Percentiles rank a stretch among this genome's conserved stretches.
Conservation (phyloP, 1,140 invertebrate species). For the Cydia amplana region DNA sequence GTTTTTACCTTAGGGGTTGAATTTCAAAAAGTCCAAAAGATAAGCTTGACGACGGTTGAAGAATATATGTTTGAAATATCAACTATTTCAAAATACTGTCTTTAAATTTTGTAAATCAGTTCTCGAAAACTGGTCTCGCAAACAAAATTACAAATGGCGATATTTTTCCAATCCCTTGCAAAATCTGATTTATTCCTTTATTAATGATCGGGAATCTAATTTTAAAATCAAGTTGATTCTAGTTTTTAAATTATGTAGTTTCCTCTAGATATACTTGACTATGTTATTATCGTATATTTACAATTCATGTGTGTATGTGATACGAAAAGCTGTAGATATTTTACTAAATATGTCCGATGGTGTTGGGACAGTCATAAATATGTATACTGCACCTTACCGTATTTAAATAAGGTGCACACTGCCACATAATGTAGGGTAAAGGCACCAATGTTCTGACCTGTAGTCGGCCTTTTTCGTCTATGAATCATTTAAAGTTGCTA, state of each 20-base stretch:
- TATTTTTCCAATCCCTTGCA: background rate
- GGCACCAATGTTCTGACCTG: too few species aligned
- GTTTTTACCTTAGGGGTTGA: too few species aligned
- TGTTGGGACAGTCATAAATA: background rate
- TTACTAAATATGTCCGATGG: background rate
- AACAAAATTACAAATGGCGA: background rate
- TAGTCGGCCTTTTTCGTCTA: too few species aligned
- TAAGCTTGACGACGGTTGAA: too few species aligned
- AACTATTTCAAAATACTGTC: too few species aligned
- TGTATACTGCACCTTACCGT: background rate
- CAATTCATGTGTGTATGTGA: constrained; percentile 2
- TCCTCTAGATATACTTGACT: constrained; percentile 13
- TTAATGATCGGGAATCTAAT: background rate
- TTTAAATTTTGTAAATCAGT: too few species aligned
- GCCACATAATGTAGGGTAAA: background rate
- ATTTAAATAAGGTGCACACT: background rate
- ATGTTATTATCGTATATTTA: constrained; percentile 8
- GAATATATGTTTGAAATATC: too few species aligned
- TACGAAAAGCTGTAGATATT: background rate
- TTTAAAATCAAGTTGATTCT: background rate
- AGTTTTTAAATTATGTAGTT: constrained; percentile 2
- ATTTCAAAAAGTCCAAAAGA: too few species aligned
- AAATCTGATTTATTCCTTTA: constrained; percentile 17
- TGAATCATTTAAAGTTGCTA: too few species aligned
- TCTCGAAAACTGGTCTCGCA: background rate